Evolutionary conservation across 2,888 invertebrate species (phyloP).

Genomic region (Macrophya annulata): DNA sequence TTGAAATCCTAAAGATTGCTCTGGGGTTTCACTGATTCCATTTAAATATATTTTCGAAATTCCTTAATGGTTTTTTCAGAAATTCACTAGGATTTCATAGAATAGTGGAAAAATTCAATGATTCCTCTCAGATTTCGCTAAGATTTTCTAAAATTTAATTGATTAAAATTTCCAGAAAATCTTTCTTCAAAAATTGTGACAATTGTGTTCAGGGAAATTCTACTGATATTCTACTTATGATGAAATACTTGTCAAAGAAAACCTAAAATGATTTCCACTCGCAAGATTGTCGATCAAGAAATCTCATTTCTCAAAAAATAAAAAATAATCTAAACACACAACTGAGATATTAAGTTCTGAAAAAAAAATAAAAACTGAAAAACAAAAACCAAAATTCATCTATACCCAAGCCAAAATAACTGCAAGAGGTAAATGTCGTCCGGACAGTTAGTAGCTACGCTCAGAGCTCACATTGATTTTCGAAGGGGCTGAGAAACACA

Average conservation of each 20-base stretch:
- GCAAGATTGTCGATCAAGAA: not conserved
- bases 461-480: slow-evolving; percentile 53
- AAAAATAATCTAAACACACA: not conserved
- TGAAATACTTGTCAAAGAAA: not conserved
- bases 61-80: not conserved
- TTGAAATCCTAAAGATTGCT: not conserved
- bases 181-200: too few relatives aligned
- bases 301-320: not conserved
- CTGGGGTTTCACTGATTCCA: too few relatives aligned
- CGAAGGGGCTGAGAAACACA: slow-evolving; percentile 52
- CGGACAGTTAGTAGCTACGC: slow-evolving; percentile 37
- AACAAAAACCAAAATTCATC: not conserved
- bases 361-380: not conserved
- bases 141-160: too few relatives aligned
- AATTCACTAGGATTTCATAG: not conserved
- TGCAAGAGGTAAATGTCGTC: slow-evolving; percentile 29
- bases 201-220: not conserved
- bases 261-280: not conserved
- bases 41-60: not conserved
- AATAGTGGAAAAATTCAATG: not conserved
- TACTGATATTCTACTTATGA: not conserved
- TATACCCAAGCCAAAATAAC: not conserved
- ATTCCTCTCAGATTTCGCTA: not conserved
- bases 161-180: too few relatives aligned
- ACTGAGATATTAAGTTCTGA: not conserved